A percentile compares a stretch with the other conserved stretches of the same genome.
Conservation (phyloP, 2,113 vertebrate species). For the Hemichromis elongatus region DNA sequence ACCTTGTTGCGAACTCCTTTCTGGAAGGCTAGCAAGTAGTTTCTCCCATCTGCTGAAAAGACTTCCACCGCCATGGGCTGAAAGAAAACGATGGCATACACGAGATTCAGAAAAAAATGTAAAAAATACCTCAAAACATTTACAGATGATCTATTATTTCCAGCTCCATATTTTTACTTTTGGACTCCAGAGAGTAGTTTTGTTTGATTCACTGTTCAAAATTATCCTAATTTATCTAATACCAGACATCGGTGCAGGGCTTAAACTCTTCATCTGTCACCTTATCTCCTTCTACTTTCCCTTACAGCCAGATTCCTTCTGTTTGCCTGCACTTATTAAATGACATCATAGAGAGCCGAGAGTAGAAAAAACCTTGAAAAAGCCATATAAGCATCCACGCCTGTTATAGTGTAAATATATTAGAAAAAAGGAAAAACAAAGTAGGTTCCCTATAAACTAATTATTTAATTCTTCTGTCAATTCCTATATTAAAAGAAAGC, state of each 20-base stretch:
- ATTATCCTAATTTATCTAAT: not conserved
- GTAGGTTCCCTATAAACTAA: not conserved
- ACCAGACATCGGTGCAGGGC: not conserved
- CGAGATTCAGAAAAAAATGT: accelerated
- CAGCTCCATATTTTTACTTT: not conserved
- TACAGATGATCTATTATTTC: not conserved
- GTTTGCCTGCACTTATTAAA: not conserved
- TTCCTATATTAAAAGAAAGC: not conserved
- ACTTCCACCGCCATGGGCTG: conserved; percentile 97
- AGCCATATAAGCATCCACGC: not conserved
- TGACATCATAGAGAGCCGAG: not conserved
- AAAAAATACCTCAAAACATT: not conserved
- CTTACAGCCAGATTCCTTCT: accelerated
- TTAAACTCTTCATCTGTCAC: not conserved
- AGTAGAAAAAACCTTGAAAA: not conserved
- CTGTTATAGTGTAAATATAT: not conserved
- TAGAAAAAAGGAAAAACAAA: not conserved
- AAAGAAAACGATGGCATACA: not conserved
- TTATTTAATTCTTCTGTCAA: not conserved
- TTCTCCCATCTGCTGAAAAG: conserved; percentile 96
- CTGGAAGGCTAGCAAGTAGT: conserved; percentile 95
- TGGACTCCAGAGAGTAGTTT: not conserved
- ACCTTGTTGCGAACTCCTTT: conserved; percentile 98
- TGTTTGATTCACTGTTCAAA: not conserved
- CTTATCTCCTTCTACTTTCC: not conserved